Base-by-base conservation (phyloP, 2,797 vertebrate species). In the Anguilla obscura region DNA sequence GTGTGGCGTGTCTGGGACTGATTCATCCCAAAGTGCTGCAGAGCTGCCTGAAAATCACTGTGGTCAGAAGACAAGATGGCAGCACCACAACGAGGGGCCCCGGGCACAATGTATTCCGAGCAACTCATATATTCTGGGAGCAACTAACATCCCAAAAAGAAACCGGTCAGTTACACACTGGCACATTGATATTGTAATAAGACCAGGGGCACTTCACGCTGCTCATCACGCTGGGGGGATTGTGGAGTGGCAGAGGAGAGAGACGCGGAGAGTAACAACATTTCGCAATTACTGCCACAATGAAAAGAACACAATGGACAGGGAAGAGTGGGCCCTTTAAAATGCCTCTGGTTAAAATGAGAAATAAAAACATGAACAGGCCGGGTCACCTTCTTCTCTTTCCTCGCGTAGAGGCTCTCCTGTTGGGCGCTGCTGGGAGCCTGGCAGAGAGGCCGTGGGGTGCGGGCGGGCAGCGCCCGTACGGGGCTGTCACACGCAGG, bases 401-500 rank as follows among this genome's bases (percentile, higher is more conserved):
- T 79, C 36, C 16, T 18, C 30, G 48, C 3, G 12, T 14, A 14
- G n/a, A 79, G 74, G 36, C 74, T 79, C 12, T 36, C 36, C 74
- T 1, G 33, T 79, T 40, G 74, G 40, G 79, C 79, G 21, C 79
- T 82, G 79, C 0, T 82, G 79, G 66, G 79, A 48, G 79, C 45
- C 40, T 45, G 79, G 45, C 79, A 50, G 40, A n/a, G 74, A 18
- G 40, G 79, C 18, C 79, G 9, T 8, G 33, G 74, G 40, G 33
- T 21, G 14, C 10, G 33, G 40, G 79, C 4, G 12, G 79, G 79
- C 71, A 76, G 12, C 40, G 2, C 40, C 0, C 45, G 8, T 50
- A 48, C 50, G 79, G 79, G 79, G 79, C 40, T 82, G 79, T 82
- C 79, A 50, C 79, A n/a, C 7, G 27, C 24, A 54, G 82, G 82